These are phyloP conservation scores for Oegoconia quadripuncta DNA, from an alignment of 2,888 invertebrate species.

Conservation along the genomic window DNA sequence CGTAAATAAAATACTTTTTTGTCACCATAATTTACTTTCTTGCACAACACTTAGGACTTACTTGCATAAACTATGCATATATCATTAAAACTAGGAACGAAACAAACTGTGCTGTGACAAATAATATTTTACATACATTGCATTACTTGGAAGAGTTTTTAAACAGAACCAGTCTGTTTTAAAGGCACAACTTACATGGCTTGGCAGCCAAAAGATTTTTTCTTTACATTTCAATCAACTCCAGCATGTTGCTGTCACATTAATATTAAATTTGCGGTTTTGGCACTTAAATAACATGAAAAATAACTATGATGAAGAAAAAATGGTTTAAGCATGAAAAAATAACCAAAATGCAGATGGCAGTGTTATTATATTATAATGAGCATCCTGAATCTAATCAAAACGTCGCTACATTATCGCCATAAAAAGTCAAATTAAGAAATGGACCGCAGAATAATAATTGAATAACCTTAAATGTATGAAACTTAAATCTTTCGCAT, in stretches of 20 bases:
- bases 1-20: constrained; percentile 37
- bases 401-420: constrained; percentile 33
- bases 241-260: constrained; percentile 1
- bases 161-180: constrained; percentile 28
- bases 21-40: constrained; percentile 38
- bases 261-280: constrained; percentile 5
- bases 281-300: constrained; percentile 9
- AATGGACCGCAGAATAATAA: constrained; percentile 4
- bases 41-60: background rate
- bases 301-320: background rate
- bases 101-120: constrained; percentile 29
- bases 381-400: constrained; percentile 63
- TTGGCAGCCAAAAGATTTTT: constrained; percentile 27
- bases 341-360: constrained; percentile 36
- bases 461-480: constrained; percentile 25
- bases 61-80: background rate
- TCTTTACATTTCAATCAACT: constrained; percentile 1
- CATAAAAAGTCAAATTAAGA: constrained; percentile 12
- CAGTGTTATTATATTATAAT: constrained; percentile 55
- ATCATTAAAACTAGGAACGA: background rate
- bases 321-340: background rate
- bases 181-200: constrained; percentile 65
- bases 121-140: constrained; percentile 42
- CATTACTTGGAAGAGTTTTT: constrained; percentile 19
- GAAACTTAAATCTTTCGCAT: constrained; percentile 28